Conservation (phyloP, 1,140 invertebrate species). For the Micrasema longulum region DNA sequence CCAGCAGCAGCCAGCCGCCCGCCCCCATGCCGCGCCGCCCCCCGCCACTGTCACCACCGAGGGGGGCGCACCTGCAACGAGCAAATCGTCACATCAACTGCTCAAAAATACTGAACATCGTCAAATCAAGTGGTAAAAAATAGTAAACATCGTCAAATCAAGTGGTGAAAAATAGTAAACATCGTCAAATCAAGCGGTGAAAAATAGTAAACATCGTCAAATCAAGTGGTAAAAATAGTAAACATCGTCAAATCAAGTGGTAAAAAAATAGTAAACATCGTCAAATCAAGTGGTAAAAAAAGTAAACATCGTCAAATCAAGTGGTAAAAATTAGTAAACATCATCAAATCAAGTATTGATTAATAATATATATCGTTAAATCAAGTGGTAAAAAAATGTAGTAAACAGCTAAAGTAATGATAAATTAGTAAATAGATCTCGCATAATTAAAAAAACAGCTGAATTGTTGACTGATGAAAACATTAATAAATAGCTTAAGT, state of each 20-base stretch:
- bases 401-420: not conserved
- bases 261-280: not conserved
- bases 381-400: not conserved
- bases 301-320: not conserved
- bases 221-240: not conserved
- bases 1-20: constrained; percentile 69
- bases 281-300: not conserved
- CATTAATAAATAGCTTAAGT: too few relatives aligned
- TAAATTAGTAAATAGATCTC: not conserved
- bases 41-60: constrained; percentile 54
- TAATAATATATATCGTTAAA: not conserved
- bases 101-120: not conserved
- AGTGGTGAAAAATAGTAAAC: not conserved
- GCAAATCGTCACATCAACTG: not conserved
- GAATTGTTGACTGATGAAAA: too few relatives aligned
- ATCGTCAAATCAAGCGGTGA: not conserved
- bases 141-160: not conserved
- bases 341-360: not conserved
- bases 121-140: not conserved
- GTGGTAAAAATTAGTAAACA: not conserved
- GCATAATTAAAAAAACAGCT: too few relatives aligned
- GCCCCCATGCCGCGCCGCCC: constrained; percentile 73
- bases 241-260: not conserved
- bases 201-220: not conserved
- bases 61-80: constrained; percentile 62